A percentile compares a stretch with the other conserved stretches of the same genome.
Evolutionary conservation across 37 sponge, comb jelly and placozoan species (phyloP).

Genomic region (Cladorhizidae sp.): DNA sequence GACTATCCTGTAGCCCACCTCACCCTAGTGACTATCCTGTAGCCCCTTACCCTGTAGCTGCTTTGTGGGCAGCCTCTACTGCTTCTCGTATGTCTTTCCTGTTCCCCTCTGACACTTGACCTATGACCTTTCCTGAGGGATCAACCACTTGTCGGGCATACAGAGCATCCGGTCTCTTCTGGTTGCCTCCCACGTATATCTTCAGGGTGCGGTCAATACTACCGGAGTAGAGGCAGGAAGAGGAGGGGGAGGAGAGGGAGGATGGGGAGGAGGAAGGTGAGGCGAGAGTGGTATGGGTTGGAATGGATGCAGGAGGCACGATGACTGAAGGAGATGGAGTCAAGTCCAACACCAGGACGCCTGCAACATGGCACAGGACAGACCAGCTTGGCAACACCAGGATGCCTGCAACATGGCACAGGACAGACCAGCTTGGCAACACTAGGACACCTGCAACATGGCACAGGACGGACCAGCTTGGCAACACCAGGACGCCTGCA

Average conservation of each 20-base stretch:
- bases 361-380: too few species aligned
- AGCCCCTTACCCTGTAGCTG: constrained; percentile 83
- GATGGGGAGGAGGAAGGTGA: background rate
- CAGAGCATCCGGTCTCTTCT: constrained; percentile 93
- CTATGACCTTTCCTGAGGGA: constrained; percentile 72
- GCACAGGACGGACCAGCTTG: too few species aligned
- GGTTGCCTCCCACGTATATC: constrained; percentile 95
- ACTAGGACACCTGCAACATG: too few species aligned
- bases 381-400: too few species aligned
- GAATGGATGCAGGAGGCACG: too few species aligned
- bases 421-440: too few species aligned
- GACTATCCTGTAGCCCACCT: background rate
- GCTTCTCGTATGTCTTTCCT: constrained; percentile 97
- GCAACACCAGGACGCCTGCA: too few species aligned
- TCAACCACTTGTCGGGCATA: constrained; percentile 77
- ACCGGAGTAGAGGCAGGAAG: background rate
- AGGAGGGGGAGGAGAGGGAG: background rate
- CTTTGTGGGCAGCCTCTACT: constrained; percentile 96
- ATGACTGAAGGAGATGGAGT: too few species aligned
- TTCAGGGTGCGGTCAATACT: constrained; percentile 93
- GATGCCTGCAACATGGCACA: too few species aligned
- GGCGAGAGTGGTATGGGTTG: background rate
- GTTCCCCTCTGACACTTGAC: constrained; percentile 94
- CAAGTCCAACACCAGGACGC: too few species aligned
- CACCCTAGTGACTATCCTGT: background rate